Evolutionary conservation across 2,888 invertebrate genomes (phyloP), one percentile per base, ranked within the genome.

Genomic region (Dexiosoma caninum): DNA sequence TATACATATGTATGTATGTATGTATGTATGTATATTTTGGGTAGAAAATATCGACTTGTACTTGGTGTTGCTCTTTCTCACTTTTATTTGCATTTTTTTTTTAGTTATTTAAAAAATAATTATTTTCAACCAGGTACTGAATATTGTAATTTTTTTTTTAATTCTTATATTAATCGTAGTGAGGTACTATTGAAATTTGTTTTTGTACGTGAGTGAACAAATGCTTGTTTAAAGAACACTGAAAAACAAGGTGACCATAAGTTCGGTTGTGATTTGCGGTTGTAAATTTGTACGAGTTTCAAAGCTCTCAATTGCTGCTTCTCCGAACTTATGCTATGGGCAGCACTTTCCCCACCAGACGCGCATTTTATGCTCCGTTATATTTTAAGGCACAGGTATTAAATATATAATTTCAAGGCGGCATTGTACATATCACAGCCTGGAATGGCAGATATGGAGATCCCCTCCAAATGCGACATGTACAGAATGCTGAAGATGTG

Each of bases 101-200:
- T n/a, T n/a, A n/a, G n/a, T n/a, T n/a, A n/a, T n/a, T n/a, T n/a
- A n/a, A n/a, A 42, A 74, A 14, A 71, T 44, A 32, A 44, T n/a
- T n/a, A 21, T 66, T 27, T 59, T 74, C 51, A 32, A 35, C 62
- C 81, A 81, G 81, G 81, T 81, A 81, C 81, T 74, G 62, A 53
- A 67, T 77, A 70, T 19, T n/a, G 12, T n/a, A n/a, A 6, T 27
- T 60, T 42, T 12, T 59, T 23, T 27, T 21, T 27, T 16, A 10
- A 30, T 37, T 66, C 44, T 19, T 21, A 60, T 72, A n/a, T 14
- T 60, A 32, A 62, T 53, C 51, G 42, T 60, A 21, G 21, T 76
- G 80, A 80, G 80, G 80, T 80, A 81, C 6, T 5, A 72, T 81
- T 69, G 53, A 71, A 53, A 66, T 67, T 62, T 46, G 10, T 23